These are phyloP conservation scores for Parasteatoda lunata DNA, from an alignment of 2,888 invertebrate genomes.

Conservation along the genomic window DNA sequence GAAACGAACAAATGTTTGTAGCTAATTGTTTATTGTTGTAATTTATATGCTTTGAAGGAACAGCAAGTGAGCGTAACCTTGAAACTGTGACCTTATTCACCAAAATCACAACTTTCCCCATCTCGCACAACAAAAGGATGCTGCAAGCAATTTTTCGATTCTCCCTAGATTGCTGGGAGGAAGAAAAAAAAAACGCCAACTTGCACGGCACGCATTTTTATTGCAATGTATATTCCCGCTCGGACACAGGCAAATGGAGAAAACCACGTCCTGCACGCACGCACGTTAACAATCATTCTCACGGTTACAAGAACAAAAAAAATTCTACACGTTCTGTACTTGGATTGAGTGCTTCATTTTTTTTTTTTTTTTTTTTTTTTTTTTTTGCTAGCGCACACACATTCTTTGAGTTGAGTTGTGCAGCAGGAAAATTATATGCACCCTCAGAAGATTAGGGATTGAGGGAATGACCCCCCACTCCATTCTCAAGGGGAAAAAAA, in stretches of 20 bases:
- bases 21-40: too few species aligned
- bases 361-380: too few species aligned
- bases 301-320: slow-evolving; percentile 41
- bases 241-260: slow-evolving; percentile 28
- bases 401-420: slow-evolving; percentile 9
- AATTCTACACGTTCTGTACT: not conserved
- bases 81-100: too few species aligned
- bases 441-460: slow-evolving; percentile 26
- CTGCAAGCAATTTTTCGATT: too few species aligned
- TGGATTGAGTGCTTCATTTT: not conserved
- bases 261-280: slow-evolving; percentile 42
- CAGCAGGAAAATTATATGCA: slow-evolving; percentile 57
- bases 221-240: not conserved
- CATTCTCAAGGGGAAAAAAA: not conserved
- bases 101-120: too few species aligned
- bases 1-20: too few species aligned
- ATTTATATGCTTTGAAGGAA: too few species aligned
- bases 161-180: not conserved
- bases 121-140: too few species aligned
- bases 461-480: slow-evolving; percentile 35
- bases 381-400: slow-evolving; percentile 6
- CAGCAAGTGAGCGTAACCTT: too few species aligned
- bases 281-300: slow-evolving; percentile 65
- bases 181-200: slow-evolving; percentile 14
- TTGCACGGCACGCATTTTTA: slow-evolving; percentile 18